Conservation (phyloP, 1,140 invertebrate genomes). For the Hypothenemus hampei region DNA sequence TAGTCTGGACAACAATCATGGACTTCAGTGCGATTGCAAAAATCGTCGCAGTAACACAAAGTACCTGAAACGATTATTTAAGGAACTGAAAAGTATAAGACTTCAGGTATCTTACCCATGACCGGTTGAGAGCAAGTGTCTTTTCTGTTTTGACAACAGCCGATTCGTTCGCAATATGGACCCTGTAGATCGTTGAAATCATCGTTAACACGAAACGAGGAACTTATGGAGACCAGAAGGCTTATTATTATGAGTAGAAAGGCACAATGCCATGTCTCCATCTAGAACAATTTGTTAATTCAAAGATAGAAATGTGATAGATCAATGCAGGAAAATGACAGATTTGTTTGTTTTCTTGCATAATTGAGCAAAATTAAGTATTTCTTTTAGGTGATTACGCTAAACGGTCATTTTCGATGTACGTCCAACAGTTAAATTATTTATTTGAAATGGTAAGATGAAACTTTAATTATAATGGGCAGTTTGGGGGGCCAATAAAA, state of each 20-base stretch:
- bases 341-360: too few species aligned
- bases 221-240: constrained; percentile 3
- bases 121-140: constrained; percentile 75
- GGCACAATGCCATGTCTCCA: constrained; percentile 8
- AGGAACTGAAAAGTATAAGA: neutral
- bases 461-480: too few species aligned
- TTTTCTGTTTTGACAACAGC: constrained; percentile 64
- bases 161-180: constrained; percentile 35
- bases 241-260: constrained; percentile 10
- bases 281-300: constrained; percentile 18
- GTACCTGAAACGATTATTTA: constrained; percentile 53
- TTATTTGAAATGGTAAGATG: too few species aligned
- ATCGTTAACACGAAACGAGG: constrained; percentile 16
- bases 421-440: too few species aligned
- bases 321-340: too few species aligned
- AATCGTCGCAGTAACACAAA: constrained; percentile 89
- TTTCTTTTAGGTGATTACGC: too few species aligned
- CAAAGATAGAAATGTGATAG: too few species aligned
- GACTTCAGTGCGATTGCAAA: constrained; percentile 65
- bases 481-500: too few species aligned
- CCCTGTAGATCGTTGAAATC: constrained; percentile 35
- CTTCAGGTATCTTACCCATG: constrained; percentile 42
- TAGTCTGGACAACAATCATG: constrained; percentile 84
- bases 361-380: too few species aligned
- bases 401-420: too few species aligned